Evolutionary conservation across 2,888 invertebrate species (phyloP).

Genomic region (Tiliacea aurago): DNA sequence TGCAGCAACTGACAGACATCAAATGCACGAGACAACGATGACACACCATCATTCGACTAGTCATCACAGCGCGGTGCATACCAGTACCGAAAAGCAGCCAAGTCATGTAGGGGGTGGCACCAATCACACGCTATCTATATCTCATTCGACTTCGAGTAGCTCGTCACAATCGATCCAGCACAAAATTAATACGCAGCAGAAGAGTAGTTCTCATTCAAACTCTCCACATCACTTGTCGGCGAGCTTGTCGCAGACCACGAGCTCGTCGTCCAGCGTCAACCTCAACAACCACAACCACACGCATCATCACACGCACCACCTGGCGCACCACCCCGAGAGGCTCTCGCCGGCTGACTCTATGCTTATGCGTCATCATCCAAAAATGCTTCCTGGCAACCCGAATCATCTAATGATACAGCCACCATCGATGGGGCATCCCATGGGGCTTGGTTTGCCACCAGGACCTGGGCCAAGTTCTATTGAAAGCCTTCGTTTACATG

Average conservation of each 20-base stretch:
- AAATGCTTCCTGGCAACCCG: slow-evolving; percentile 90
- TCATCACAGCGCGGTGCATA: slow-evolving; percentile 92
- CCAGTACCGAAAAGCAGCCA: slow-evolving; percentile 92
- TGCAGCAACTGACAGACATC: slow-evolving; percentile 90
- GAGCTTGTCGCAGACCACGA: slow-evolving; percentile 89
- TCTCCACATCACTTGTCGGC: slow-evolving; percentile 90
- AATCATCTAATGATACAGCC: slow-evolving; percentile 92
- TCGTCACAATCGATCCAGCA: slow-evolving; percentile 92
- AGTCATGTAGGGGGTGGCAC: slow-evolving; percentile 88
- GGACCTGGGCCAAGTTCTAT: slow-evolving; percentile 92
- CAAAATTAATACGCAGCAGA: slow-evolving; percentile 90
- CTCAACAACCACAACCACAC: slow-evolving; percentile 91
- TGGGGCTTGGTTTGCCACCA: slow-evolving; percentile 89
- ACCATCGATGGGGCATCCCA: slow-evolving; percentile 92
- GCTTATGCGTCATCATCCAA: slow-evolving; percentile 87
- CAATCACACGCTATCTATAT: slow-evolving; percentile 92
- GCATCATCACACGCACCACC: slow-evolving; percentile 92
- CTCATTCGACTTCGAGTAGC: slow-evolving; percentile 92
- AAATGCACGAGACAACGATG: slow-evolving; percentile 92
- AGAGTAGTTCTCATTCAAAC: slow-evolving; percentile 85
- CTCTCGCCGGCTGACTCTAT: slow-evolving; percentile 91
- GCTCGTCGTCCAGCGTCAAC: slow-evolving; percentile 89
- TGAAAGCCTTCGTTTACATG: slow-evolving; percentile 94
- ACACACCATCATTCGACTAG: slow-evolving; percentile 92
- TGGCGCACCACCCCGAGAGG: slow-evolving; percentile 92